Percentiles rank a stretch among this genome's conserved stretches.
Evolutionary conservation across 2,888 invertebrate species (phyloP).

Genomic region (Sphaeridia pumilis): DNA sequence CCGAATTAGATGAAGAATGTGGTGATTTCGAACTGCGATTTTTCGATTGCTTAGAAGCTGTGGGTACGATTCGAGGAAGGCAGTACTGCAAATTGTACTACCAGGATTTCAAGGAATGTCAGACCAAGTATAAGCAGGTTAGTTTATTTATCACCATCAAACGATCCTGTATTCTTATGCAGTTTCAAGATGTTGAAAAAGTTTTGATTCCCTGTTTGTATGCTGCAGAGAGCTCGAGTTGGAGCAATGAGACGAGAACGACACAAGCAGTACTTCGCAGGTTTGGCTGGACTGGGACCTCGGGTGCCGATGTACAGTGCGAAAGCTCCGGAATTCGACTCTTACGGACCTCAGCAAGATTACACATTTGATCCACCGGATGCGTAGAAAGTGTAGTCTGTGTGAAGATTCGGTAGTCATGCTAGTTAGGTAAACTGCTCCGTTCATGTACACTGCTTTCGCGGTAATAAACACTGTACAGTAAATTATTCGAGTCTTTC

Average conservation of each 20-base stretch:
- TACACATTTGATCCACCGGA: neutral
- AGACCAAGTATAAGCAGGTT: conserved; percentile 51
- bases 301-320: neutral
- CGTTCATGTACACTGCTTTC: too few relatives aligned
- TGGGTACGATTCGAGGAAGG: conserved; percentile 54
- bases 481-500: too few relatives aligned
- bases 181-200: too few relatives aligned
- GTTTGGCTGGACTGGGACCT: conserved; percentile 19
- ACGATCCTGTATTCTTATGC: too few relatives aligned
- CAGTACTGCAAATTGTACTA: conserved; percentile 51
- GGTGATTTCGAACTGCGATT: conserved; percentile 55
- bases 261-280: conserved; percentile 21
- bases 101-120: conserved; percentile 61
- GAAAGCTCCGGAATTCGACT: neutral
- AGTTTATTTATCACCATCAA: too few relatives aligned
- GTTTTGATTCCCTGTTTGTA: conserved; percentile 6
- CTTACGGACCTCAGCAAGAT: neutral
- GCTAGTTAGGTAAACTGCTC: too few relatives aligned
- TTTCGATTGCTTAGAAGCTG: conserved; percentile 69
- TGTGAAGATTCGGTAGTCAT: too few relatives aligned
- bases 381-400: too few relatives aligned
- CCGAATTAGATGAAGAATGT: conserved; percentile 48
- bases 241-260: conserved; percentile 22
- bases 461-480: too few relatives aligned
- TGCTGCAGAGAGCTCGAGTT: conserved; percentile 17